A percentile compares a stretch with the other conserved stretches of the same genome.
phyloP scores from a whole-genome alignment of 2,797 vertebrate genomes.

The Xyrichtys novacula region DNA sequence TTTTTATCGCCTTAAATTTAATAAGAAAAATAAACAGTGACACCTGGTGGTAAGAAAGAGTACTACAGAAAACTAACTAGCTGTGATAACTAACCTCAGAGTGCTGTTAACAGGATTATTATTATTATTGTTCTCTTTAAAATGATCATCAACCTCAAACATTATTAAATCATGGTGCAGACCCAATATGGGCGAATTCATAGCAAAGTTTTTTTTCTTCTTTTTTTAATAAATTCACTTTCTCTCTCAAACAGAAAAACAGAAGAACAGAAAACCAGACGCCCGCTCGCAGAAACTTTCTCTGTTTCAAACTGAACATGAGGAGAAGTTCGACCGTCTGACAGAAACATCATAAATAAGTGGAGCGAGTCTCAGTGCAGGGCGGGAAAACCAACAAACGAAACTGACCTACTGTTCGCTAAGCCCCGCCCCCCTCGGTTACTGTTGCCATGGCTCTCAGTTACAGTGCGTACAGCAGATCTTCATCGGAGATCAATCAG shows the following conservation, averaged over 20 bases:
- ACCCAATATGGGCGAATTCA: constrained; percentile 83
- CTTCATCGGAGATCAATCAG: too few species aligned
- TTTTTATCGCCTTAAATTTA: too few species aligned
- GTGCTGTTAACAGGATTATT: constrained; percentile 36
- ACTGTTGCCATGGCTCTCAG: background rate
- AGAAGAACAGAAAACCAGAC: constrained; percentile 9
- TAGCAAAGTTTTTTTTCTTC: constrained; percentile 19
- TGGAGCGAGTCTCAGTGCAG: constrained; percentile 32
- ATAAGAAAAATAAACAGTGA: background rate
- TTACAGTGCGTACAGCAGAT: too few species aligned
- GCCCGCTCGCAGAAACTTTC: constrained; percentile 32
- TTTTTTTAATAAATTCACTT: background rate
- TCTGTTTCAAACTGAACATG: too few species aligned
- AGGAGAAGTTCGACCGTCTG: background rate
- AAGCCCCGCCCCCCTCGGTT: constrained; percentile 36
- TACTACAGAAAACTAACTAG: background rate
- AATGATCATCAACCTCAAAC: constrained; percentile 24
- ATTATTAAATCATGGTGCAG: constrained; percentile 42
- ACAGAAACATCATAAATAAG: background rate
- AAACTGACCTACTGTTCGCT: background rate
- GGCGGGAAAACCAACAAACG: background rate
- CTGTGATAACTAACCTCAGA: background rate
- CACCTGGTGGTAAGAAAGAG: background rate
- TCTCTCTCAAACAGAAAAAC: background rate
- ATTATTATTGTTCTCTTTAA: constrained; percentile 26